A percentile compares a stretch with the other conserved stretches of the same genome.
Conservation (phyloP, 2,888 invertebrate species). For the Sarcophaga carnaria region DNA sequence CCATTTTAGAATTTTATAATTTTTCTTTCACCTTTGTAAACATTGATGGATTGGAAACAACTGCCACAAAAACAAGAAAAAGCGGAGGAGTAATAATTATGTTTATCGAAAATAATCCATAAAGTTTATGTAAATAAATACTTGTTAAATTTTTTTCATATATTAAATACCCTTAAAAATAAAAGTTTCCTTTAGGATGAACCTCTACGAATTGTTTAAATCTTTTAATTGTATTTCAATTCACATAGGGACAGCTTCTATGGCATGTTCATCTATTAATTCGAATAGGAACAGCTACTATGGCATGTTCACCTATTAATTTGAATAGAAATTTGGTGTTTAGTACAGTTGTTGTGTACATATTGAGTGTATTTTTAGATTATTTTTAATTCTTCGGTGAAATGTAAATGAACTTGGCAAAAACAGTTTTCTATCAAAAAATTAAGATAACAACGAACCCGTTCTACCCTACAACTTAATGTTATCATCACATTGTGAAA, state of each 20-base stretch:
- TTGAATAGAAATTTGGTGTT: no score
- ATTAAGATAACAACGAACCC: no score
- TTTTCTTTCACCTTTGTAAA: background rate
- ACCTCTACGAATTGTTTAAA: background rate
- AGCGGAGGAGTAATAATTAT: background rate
- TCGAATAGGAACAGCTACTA: no score
- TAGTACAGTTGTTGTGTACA: background rate
- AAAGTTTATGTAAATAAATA: slow-evolving; percentile 34
- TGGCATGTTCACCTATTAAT: no score
- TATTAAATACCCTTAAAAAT: slow-evolving; percentile 19
- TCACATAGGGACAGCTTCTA: no score
- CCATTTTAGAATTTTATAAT: slow-evolving; percentile 1
- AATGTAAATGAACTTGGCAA: slow-evolving; percentile 52
- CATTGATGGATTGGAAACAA: background rate
- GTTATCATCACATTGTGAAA: no score
- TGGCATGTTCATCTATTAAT: no score
- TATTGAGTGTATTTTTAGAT: slow-evolving; percentile 16
- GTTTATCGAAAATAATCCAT: background rate
- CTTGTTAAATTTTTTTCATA: slow-evolving; percentile 24
- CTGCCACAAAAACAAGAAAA: background rate
- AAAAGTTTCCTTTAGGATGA: slow-evolving; percentile 39
- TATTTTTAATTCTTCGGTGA: slow-evolving; percentile 16
- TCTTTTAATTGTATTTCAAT: background rate
- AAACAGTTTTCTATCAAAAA: background rate
- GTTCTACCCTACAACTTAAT: no score